These are phyloP conservation scores for Pongo abelii DNA, from an alignment of 2,113 vertebrate genomes.

Conservation along the genomic window DNA sequence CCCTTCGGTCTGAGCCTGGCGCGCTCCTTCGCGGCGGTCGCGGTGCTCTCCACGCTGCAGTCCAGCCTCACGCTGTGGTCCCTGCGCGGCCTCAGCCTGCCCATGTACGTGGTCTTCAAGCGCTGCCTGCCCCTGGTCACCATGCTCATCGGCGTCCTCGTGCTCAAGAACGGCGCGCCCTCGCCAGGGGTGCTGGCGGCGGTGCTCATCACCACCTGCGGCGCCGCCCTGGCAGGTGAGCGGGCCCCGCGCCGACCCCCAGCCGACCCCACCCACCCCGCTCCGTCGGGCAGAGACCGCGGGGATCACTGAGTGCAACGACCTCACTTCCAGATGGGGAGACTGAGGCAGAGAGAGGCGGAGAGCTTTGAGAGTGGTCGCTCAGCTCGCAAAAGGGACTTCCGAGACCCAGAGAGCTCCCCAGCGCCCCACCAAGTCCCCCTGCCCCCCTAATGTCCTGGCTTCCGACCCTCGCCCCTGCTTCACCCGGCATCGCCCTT, in stretches of 20 bases:
- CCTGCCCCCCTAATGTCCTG: not conserved
- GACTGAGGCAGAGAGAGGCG: slow-evolving; percentile 25
- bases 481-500: not conserved
- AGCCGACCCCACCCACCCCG: not conserved
- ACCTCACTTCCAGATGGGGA: slow-evolving; percentile 32
- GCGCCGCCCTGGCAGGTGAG: slow-evolving; percentile 95
- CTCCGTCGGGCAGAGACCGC: not conserved
- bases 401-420: not conserved
- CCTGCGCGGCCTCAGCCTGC: slow-evolving; percentile 94
- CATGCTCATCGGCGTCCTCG: slow-evolving; percentile 91
- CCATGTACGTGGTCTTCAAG: slow-evolving; percentile 99
- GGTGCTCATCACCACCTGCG: slow-evolving; percentile 94
- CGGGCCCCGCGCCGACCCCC: slow-evolving; percentile 16
- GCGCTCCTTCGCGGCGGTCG: slow-evolving; percentile 92
- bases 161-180: slow-evolving; percentile 92
- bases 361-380: not conserved
- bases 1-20: slow-evolving; percentile 90
- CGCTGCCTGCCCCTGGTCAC: slow-evolving; percentile 97
- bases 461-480: slow-evolving; percentile 13
- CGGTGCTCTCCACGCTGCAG: slow-evolving; percentile 94
- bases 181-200: slow-evolving; percentile 91
- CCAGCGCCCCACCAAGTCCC: not conserved
- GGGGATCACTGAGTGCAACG: not conserved
- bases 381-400: not conserved
- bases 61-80: slow-evolving; percentile 97